Percentiles rank a stretch among this genome's conserved stretches.
These are phyloP conservation scores for Empis livida DNA, from an alignment of 2,888 invertebrate species.

Conservation along the genomic window DNA sequence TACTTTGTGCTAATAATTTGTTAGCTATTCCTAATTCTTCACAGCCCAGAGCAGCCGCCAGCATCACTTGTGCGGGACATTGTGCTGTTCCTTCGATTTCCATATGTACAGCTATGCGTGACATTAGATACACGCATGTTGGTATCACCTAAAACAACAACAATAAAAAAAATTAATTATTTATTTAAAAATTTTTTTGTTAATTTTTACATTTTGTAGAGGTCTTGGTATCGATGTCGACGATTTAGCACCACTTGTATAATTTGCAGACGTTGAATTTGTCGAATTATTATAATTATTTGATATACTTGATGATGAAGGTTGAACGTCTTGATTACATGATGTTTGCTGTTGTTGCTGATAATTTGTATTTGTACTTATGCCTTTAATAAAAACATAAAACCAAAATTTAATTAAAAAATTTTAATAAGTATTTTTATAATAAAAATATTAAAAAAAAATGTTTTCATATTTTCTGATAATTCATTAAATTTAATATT, in stretches of 20 bases:
- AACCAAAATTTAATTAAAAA: no score
- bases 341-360: slow-evolving; percentile 20
- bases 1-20: slow-evolving; percentile 60
- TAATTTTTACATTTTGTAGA: slow-evolving; percentile 30
- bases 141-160: slow-evolving; percentile 37
- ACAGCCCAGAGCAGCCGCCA: slow-evolving; percentile 50
- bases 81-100: slow-evolving; percentile 66
- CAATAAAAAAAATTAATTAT: neutral
- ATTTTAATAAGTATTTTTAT: no score
- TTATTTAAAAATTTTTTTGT: neutral
- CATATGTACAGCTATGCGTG: slow-evolving; percentile 65
- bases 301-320: slow-evolving; percentile 24
- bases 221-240: slow-evolving; percentile 27
- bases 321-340: slow-evolving; percentile 14
- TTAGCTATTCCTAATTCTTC: slow-evolving; percentile 71
- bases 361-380: slow-evolving; percentile 26
- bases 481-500: no score
- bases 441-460: no score
- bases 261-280: slow-evolving; percentile 20
- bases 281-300: slow-evolving; percentile 22
- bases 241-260: slow-evolving; percentile 25
- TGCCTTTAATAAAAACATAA: slow-evolving; percentile 15
- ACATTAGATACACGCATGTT: slow-evolving; percentile 71
- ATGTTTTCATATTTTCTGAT: no score
- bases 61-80: slow-evolving; percentile 48